These are phyloP conservation scores for Pocillopora verrucosa DNA, from an alignment of 64 coral and sea anemone species.

Conservation along the genomic window DNA sequence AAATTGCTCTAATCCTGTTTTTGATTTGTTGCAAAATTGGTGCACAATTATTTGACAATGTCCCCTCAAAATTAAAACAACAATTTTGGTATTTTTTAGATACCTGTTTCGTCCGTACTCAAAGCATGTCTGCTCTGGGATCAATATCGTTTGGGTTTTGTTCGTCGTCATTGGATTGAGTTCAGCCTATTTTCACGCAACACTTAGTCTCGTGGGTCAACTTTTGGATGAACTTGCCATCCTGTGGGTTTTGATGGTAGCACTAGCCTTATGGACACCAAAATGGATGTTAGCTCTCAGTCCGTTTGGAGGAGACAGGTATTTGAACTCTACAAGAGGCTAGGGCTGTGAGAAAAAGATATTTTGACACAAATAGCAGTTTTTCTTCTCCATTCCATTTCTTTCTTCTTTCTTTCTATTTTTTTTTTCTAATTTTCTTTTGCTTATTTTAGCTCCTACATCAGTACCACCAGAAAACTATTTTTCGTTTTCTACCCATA, in stretches of 20 bases:
- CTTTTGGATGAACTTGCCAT: slow-evolving; percentile 91
- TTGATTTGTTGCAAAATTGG: no score
- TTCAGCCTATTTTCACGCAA: slow-evolving; percentile 97
- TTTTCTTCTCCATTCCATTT: no score
- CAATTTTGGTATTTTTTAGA: slow-evolving; percentile 23
- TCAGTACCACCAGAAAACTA: no score
- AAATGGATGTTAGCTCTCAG: slow-evolving; percentile 66
- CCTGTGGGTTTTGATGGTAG: slow-evolving; percentile 84
- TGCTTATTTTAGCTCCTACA: no score
- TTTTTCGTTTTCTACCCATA: no score
- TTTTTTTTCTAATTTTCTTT: no score
- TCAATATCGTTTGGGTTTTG: slow-evolving; percentile 78
- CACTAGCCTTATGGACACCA: slow-evolving; percentile 89
- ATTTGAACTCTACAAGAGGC: background rate
- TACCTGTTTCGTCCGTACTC: slow-evolving; percentile 93
- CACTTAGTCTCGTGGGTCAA: slow-evolving; percentile 93
- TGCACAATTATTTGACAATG: background rate
- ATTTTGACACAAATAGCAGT: no score
- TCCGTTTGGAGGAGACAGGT: slow-evolving; percentile 76
- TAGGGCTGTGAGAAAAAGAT: no score
- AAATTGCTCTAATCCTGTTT: no score
- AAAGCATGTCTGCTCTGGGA: slow-evolving; percentile 71
- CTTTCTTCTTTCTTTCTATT: no score
- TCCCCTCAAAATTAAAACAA: background rate
- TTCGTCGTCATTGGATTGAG: slow-evolving; percentile 80